These are phyloP conservation scores for Peromyscus eremicus DNA, from an alignment of 2,797 vertebrate species.

Conservation along the genomic window DNA sequence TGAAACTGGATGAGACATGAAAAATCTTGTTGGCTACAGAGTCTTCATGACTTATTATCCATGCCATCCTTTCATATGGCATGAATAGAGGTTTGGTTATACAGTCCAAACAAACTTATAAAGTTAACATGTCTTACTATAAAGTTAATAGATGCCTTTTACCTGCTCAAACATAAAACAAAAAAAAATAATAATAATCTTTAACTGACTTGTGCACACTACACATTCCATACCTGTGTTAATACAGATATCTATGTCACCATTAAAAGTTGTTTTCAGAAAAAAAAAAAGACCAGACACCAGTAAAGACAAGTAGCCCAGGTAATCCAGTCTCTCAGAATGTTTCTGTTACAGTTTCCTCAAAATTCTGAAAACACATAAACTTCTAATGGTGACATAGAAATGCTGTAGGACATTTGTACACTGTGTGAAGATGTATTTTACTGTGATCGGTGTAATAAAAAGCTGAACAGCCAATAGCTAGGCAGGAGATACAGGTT, in stretches of 20 bases:
- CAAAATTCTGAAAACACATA: too few species aligned
- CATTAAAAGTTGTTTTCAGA: too few species aligned
- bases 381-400: too few species aligned
- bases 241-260: too few species aligned
- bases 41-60: neutral
- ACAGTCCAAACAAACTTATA: neutral
- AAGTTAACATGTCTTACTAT: neutral
- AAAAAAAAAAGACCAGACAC: too few species aligned
- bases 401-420: neutral
- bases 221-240: neutral
- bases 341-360: too few species aligned
- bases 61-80: neutral
- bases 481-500: neutral
- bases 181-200: neutral
- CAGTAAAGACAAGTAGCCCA: too few species aligned
- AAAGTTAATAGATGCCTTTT: neutral
- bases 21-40: neutral
- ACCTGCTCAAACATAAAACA: neutral
- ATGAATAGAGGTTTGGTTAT: neutral
- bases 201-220: neutral
- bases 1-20: neutral
- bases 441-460: neutral
- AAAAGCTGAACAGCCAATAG: neutral
- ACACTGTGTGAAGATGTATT: neutral
- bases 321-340: too few species aligned